Base-by-base conservation (phyloP, 2,888 invertebrate genomes). In the Pachycephus smyrnensis region DNA sequence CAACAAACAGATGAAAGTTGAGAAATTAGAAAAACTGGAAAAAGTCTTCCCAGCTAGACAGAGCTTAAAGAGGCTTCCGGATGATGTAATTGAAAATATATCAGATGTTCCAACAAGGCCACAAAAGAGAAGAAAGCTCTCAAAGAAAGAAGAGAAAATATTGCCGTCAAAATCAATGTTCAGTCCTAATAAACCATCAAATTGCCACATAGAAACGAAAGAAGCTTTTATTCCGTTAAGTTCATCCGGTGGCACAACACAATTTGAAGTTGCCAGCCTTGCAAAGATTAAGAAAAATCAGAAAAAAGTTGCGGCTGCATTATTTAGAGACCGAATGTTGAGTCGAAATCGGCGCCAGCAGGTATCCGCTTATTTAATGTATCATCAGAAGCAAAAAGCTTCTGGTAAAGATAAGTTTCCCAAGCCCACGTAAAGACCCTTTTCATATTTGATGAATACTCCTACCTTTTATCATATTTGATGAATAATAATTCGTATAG, bases 301-400 rank as follows among this genome's bases (percentile, higher is more conserved):
- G 1, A 87, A 86, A 75, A 85, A 85, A 74, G 76, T 77, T 15
- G 23, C 75, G 0, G 82, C 80, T 0, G 80, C 84, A 6, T 82
- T 78, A 4, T 90, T 88, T 40, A 83, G 88, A 1, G 85, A 89
- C 69, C 85, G 80, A n/a, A 88, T 90, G 85, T 80, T 90, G 3
- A 79, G 84, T 30, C 85, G 88, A 33, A 90, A 90, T 79, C 31
- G 79, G 1, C 86, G 87, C 11, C 86, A 89, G 68, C 84, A 87
- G 0, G 76, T 85, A 0, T 86, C 89, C 1, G 82, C 86, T 11
- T 90, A 88, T 77, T 78, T 85, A 3, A 83, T 85, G 81, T 87
- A 88, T 81, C 83, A 86, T 35, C 83, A 86, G 15, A 91, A 90
- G 76, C 83, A 84, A 68, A 86, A 86, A 69, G 82, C 85, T 23